Evolutionary conservation across 2,113 vertebrate species (phyloP).

Genomic region (Charina bottae): DNA sequence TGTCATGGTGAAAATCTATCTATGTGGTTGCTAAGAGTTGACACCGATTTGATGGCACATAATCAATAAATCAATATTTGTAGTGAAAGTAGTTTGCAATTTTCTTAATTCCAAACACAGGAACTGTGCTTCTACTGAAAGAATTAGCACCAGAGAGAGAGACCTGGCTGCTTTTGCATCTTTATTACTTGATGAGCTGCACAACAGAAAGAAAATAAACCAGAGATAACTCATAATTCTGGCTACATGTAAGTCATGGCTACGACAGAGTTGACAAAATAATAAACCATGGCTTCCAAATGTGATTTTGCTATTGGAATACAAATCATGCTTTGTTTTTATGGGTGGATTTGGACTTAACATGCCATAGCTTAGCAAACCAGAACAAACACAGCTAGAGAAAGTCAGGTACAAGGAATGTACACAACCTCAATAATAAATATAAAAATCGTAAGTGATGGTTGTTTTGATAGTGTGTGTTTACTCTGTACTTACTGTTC

Average conservation of each 20-base stretch:
- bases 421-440: constrained; percentile 19
- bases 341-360: no score
- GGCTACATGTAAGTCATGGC: neutral
- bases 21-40: neutral
- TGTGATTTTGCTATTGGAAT: no score
- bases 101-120: neutral
- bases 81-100: neutral
- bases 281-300: neutral
- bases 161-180: neutral
- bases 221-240: neutral
- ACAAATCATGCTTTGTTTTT: no score
- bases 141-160: neutral
- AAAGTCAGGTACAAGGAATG: neutral
- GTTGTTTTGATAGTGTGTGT: neutral
- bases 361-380: no score
- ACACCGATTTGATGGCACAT: neutral
- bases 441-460: neutral
- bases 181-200: neutral
- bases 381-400: neutral
- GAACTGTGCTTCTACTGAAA: neutral
- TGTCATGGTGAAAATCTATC: neutral
- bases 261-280: neutral
- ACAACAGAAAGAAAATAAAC: neutral
- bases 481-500: constrained; percentile 81
- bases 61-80: neutral